Base-by-base conservation (phyloP, 2,113 vertebrate species). In the Hypanus sabinus region DNA sequence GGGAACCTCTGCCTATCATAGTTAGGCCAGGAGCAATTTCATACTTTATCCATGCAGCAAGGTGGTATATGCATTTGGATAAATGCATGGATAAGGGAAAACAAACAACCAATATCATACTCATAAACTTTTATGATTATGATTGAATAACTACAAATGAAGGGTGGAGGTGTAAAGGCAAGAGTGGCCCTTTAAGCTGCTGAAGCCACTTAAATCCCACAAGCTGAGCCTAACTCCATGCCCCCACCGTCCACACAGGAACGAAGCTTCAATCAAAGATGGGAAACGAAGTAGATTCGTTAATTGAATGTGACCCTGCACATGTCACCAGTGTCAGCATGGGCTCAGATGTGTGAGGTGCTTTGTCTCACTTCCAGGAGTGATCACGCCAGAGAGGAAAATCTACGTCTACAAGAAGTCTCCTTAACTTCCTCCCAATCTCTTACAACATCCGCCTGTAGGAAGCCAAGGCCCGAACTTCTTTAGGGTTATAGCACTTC, bases 361-460 rank as follows among this genome's bases (percentile, higher is more conserved):
- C 85, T 30, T n/a, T 33, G 85, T 60, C 57, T 33, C 11, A 90
- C 30, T 90, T 90, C 85, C 85, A 90, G 60, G 9, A 60, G 6
- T 65, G 60, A 68, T 65, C 83, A 62, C 12, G 24, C 27, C 83
- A 16, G 83, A n/a, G 83, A 62, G 57, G 57, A n/a, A 87, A 87
- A 87, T 62, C 60, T 65, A 90, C n/a, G 18, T 90, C 60, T 68
- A 90, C 30, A 11, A 62, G 6, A 57, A 90, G 60, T 90, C 57
- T 90, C 85, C 85, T 18, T 20, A 33, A 90, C 85, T 90, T 90
- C 85, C 85, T 90, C 60, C 33, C 85, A 90, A 90, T 90, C 85
- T 90, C 85, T 33, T 36, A n/a, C 85, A 90, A 90, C 60, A 90
- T 90, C 60, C 60, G n/a, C 60, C 85, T 18, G 57, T 90, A 90